Conservation (phyloP, 2,797 vertebrate species). For the Coreius guichenoti region DNA sequence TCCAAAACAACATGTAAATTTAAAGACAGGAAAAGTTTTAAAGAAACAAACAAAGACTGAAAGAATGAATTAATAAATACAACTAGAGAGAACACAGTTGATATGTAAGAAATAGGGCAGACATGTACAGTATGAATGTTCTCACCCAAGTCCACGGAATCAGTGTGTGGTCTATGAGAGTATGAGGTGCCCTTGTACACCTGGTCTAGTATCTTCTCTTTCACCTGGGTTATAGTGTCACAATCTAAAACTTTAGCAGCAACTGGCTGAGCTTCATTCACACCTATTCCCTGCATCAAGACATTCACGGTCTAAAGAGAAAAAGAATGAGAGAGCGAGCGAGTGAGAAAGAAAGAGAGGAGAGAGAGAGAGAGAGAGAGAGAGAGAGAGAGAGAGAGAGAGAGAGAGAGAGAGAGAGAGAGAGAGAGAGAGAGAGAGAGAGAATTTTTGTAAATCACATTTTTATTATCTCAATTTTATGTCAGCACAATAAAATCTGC, state of each 20-base stretch:
- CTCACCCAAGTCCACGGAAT: slow-evolving; percentile 93
- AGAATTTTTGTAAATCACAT: not conserved
- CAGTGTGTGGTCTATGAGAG: slow-evolving; percentile 88
- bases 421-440: no score
- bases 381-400: not conserved
- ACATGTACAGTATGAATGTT: slow-evolving; percentile 1
- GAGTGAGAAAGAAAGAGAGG: no score
- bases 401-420: not conserved
- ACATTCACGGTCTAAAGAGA: slow-evolving; percentile 88
- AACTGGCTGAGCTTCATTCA: slow-evolving; percentile 85
- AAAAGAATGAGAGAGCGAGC: slow-evolving; percentile 9
- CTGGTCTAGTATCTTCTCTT: slow-evolving; percentile 97
- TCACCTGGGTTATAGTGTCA: slow-evolving; percentile 96
- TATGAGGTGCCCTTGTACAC: slow-evolving; percentile 92
- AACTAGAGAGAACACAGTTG: not conserved
- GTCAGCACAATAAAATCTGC: not conserved
- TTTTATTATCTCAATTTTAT: not conserved
- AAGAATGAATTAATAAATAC: not conserved
- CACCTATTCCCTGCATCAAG: slow-evolving; percentile 80
- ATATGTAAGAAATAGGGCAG: not conserved
- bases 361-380: no score
- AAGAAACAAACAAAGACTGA: not conserved
- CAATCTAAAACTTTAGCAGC: slow-evolving; percentile 92
- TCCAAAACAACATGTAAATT: not conserved
- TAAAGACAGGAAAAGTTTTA: not conserved